phyloP scores from a whole-genome alignment of 2,888 invertebrate species.

The Athetis lepigone region DNA sequence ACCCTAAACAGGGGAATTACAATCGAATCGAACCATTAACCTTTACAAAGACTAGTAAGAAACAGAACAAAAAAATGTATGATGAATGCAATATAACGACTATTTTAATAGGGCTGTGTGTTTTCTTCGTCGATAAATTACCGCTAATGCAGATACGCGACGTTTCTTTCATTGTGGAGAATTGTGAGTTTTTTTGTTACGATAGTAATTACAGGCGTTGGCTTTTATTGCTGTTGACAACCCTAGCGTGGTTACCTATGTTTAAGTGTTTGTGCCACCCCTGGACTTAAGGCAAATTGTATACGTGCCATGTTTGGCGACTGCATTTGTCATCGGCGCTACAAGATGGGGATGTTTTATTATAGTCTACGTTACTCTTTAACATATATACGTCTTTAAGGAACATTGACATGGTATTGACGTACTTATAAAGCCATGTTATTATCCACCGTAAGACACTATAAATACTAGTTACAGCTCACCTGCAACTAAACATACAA shows the following conservation, averaged over 20 bases:
- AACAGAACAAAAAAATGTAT: slow-evolving; percentile 69
- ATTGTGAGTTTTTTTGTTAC: slow-evolving; percentile 64
- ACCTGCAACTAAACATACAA: slow-evolving; percentile 23
- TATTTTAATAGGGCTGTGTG: slow-evolving; percentile 76
- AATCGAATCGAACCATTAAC: slow-evolving; percentile 74
- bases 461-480: slow-evolving; percentile 21
- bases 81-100: slow-evolving; percentile 79
- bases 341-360: slow-evolving; percentile 6
- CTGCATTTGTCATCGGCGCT: slow-evolving; percentile 38
- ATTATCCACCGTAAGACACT: slow-evolving; percentile 25
- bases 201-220: slow-evolving; percentile 62
- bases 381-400: too few relatives aligned
- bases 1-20: slow-evolving; percentile 65
- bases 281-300: slow-evolving; percentile 30
- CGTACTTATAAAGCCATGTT: neutral
- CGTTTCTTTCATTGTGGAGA: slow-evolving; percentile 70
- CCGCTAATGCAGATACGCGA: slow-evolving; percentile 69
- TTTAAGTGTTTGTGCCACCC: slow-evolving; percentile 40
- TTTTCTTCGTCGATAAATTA: slow-evolving; percentile 78
- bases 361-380: too few relatives aligned
- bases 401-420: slow-evolving; percentile 6
- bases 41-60: slow-evolving; percentile 73
- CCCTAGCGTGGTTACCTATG: slow-evolving; percentile 63
- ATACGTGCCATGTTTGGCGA: slow-evolving; percentile 18
- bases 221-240: slow-evolving; percentile 70